phyloP scores from a whole-genome alignment of 2,888 invertebrate genomes.

The Drosophila atripex region DNA sequence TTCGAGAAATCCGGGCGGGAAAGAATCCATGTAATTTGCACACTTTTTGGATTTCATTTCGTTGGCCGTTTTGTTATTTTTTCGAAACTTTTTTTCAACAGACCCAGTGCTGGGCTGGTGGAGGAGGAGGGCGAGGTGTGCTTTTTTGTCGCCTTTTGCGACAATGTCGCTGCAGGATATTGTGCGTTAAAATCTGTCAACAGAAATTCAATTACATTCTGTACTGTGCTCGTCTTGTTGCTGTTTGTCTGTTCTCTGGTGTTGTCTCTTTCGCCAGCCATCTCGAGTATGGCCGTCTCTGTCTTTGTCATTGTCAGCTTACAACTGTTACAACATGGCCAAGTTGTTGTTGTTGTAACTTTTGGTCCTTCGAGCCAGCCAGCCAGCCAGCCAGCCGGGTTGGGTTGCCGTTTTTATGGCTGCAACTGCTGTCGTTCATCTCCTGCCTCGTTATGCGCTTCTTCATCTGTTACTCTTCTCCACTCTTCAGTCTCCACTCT shows the following conservation, averaged over 20 bases:
- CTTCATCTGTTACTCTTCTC: conserved; percentile 6
- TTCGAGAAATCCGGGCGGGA: conserved; percentile 2
- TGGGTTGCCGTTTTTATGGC: conserved; percentile 58
- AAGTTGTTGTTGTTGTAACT: background rate
- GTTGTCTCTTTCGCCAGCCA: background rate
- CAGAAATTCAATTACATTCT: conserved; percentile 78
- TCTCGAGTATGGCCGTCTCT: conserved; percentile 2
- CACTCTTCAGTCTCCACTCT: too few species aligned
- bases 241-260: conserved; percentile 3
- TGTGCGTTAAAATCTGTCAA: conserved; percentile 79
- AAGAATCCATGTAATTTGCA: background rate
- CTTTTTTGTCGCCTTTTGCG: conserved; percentile 37
- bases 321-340: conserved; percentile 64
- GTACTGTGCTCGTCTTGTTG: conserved; percentile 13
- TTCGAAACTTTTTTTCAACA: too few species aligned
- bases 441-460: conserved; percentile 28
- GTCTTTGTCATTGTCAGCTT: conserved; percentile 54
- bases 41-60: conserved; percentile 1
- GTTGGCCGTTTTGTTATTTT: too few species aligned
- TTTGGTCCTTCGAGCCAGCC: background rate
- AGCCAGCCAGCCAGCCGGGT: conserved; percentile 1
- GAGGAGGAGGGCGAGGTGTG: background rate
- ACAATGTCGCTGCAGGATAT: conserved; percentile 73
- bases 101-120: too few species aligned
- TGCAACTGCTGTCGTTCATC: conserved; percentile 45